phyloP scores from a whole-genome alignment of 1,140 invertebrate genomes.

The Andricus grossulariae region DNA sequence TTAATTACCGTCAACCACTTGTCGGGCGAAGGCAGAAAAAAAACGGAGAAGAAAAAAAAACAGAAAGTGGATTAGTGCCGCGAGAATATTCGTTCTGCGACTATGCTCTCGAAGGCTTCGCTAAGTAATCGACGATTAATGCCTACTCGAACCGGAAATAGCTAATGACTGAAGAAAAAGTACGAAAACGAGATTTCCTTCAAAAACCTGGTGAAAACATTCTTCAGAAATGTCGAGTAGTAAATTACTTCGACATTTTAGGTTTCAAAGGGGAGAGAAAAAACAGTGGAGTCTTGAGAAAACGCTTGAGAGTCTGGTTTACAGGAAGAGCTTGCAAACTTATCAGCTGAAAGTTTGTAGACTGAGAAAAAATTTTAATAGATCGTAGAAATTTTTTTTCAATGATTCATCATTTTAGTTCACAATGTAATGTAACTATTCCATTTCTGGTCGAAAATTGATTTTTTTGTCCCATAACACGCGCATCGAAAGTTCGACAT shows the following conservation, averaged over 20 bases:
- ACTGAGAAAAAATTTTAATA: too few relatives aligned
- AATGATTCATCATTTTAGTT: too few relatives aligned
- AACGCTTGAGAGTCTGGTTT: too few relatives aligned
- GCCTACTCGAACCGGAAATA: constrained; percentile 5
- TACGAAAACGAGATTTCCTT: constrained; percentile 14
- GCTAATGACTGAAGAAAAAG: constrained; percentile 17
- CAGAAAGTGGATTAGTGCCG: constrained; percentile 21
- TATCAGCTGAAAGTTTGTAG: too few relatives aligned
- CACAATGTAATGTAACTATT: too few relatives aligned
- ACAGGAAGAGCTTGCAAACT: too few relatives aligned
- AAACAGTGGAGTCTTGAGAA: background rate
- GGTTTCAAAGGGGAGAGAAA: background rate
- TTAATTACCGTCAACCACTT: constrained; percentile 52
- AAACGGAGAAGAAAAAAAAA: constrained; percentile 4
- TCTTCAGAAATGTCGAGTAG: background rate
- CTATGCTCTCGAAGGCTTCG: constrained; percentile 30
- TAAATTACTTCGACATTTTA: constrained; percentile 14
- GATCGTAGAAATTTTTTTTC: too few relatives aligned
- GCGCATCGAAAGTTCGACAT: too few relatives aligned
- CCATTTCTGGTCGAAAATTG: too few relatives aligned
- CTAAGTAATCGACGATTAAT: constrained; percentile 31
- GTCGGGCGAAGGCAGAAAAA: constrained; percentile 17
- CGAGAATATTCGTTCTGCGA: constrained; percentile 33
- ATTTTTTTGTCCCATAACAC: too few relatives aligned
- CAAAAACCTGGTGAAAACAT: background rate